Percentiles rank a stretch among this genome's conserved stretches.
Conservation (phyloP, 2,797 vertebrate species). For the Hapalemur alaotrensis region DNA sequence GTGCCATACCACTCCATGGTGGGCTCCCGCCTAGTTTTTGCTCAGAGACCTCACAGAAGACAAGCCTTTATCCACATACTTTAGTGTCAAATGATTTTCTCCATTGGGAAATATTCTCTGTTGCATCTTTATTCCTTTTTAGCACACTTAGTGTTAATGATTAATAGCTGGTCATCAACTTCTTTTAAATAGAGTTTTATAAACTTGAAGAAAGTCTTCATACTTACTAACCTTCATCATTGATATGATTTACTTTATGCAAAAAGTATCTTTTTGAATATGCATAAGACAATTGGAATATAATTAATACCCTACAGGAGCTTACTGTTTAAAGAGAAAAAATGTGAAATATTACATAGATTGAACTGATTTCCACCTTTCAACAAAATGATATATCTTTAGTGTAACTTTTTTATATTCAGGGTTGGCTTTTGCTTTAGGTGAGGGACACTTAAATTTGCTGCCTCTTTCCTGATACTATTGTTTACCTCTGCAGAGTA, state of each 20-base stretch:
- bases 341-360: conserved; percentile 55
- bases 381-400: conserved; percentile 33
- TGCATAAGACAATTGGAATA: conserved; percentile 60
- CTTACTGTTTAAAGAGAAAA: conserved; percentile 48
- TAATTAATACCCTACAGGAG: conserved; percentile 56
- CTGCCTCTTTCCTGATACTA: neutral
- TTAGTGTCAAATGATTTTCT: conserved; percentile 15
- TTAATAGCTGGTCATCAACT: conserved; percentile 54
- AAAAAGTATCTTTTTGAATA: conserved; percentile 64
- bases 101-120: neutral
- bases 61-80: neutral
- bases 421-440: neutral
- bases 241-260: conserved; percentile 63
- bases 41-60: neutral
- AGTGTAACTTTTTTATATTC: neutral
- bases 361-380: conserved; percentile 8
- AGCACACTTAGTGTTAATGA: conserved; percentile 35
- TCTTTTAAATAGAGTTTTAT: conserved; percentile 49
- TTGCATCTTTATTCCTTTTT: neutral
- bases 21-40: neutral
- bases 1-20: fast-evolving
- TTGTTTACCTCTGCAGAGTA: conserved; percentile 10
- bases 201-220: conserved; percentile 20
- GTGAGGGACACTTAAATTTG: conserved; percentile 5
- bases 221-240: conserved; percentile 8